Conservation (phyloP, 2,113 vertebrate genomes). For the Petromus typicus region DNA sequence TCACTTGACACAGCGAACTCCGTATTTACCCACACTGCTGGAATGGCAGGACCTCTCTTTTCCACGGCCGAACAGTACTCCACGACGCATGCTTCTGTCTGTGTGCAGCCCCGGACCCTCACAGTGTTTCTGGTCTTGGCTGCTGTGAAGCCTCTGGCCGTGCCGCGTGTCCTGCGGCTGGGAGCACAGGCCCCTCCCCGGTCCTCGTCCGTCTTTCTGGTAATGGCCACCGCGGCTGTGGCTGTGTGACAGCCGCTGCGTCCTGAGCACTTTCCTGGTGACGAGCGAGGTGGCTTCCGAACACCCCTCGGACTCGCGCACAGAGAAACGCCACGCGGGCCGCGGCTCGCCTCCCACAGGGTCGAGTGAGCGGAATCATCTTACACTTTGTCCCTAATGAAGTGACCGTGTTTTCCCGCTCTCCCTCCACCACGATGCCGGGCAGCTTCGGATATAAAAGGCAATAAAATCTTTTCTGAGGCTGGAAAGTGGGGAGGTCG, state of each 20-base stretch:
- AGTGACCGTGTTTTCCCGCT: background rate
- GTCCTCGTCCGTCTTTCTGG: background rate
- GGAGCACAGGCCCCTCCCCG: too few species aligned
- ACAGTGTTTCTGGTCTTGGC: background rate
- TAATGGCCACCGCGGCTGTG: background rate
- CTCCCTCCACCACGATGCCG: background rate
- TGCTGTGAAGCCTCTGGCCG: too few species aligned
- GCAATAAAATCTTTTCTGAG: background rate
- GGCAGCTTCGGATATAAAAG: conserved; percentile 12
- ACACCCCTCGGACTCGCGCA: too few species aligned
- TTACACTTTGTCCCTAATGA: conserved; percentile 36
- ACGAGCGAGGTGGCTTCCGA: background rate
- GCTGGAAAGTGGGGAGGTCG: background rate
- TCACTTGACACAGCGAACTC: background rate
- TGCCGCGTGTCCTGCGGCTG: fast-evolving
- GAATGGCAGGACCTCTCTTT: background rate
- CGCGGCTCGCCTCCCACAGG: background rate
- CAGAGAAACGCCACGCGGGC: too few species aligned
- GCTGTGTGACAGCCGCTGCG: fast-evolving
- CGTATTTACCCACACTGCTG: background rate
- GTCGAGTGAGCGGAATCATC: background rate
- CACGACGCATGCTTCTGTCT: background rate
- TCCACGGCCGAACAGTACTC: background rate
- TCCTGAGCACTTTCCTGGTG: background rate
- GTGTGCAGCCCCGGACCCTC: background rate